Percentiles rank a stretch among this genome's conserved stretches.
These are phyloP conservation scores for Tenrec ecaudatus DNA, from an alignment of 2,113 vertebrate species.

Conservation along the genomic window DNA sequence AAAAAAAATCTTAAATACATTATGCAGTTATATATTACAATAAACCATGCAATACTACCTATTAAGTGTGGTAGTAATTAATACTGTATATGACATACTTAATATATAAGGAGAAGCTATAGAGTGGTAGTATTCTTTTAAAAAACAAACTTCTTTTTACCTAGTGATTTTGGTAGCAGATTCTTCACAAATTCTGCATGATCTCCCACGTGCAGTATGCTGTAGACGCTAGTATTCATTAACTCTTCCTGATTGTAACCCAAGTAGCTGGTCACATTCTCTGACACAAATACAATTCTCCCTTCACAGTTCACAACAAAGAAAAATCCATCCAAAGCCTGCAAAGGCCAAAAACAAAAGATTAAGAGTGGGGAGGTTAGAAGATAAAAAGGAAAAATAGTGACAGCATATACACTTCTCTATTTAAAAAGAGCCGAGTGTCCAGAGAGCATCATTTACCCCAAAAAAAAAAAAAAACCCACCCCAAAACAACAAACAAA, in stretches of 20 bases:
- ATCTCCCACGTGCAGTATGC: slow-evolving; percentile 97
- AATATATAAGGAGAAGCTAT: background rate
- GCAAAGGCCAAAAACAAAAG: background rate
- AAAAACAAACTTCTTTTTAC: slow-evolving; percentile 82
- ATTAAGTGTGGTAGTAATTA: background rate
- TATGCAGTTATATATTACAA: background rate
- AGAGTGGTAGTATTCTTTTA: background rate
- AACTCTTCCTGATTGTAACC: slow-evolving; percentile 97
- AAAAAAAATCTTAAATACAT: slow-evolving; percentile 20
- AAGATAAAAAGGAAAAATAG: slow-evolving; percentile 49
- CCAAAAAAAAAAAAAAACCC: too few relatives aligned
- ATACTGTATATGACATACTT: background rate
- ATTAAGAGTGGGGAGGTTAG: background rate
- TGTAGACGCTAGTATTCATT: slow-evolving; percentile 98
- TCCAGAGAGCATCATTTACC: background rate
- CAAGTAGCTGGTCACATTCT: slow-evolving; percentile 95
- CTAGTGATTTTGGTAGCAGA: slow-evolving; percentile 95
- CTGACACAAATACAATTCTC: slow-evolving; percentile 95
- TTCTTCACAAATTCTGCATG: slow-evolving; percentile 97
- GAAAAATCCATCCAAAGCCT: slow-evolving; percentile 97
- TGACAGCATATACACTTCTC: background rate
- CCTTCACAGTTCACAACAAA: slow-evolving; percentile 97
- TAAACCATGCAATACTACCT: background rate
- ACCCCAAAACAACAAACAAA: background rate
- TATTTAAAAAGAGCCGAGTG: slow-evolving; percentile 30